Evolutionary conservation across 2,888 invertebrate species (phyloP), one percentile per base, ranked within the genome.

Genomic region (Cosmorhoe ocellata): DNA sequence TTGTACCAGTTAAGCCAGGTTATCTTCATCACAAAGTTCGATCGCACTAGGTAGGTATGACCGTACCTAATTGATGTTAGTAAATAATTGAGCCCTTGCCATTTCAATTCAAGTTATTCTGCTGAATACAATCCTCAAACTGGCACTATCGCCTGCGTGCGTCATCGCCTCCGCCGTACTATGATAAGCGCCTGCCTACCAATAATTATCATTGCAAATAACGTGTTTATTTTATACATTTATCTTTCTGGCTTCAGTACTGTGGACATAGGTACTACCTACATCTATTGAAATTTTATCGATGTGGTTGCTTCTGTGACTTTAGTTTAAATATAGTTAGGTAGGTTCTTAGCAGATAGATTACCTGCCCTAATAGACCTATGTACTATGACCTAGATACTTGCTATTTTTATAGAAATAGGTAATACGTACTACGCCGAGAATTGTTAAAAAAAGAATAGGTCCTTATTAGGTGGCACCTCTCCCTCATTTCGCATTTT

Each of bases 161-260:
- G 90, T 89, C 89, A 90, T 85, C 81, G 75, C 83, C 85, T 82
- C 84, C 79, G 78, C 82, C 72, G 77, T 65, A 69, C 24, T 24
- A 24, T 87, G 90, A 89, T 90, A 90, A 89, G 85, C 79, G 78
- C 73, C 78, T 73, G 79, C 75, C 78, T 75, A 75, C 76, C 79
- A 87, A 88, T n/a, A n/a, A n/a, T 89, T 88, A 89, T 89, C 88
- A 89, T 87, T 87, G 88, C 89, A 87, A 89, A 90, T 89, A 84
- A 82, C 80, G 70, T 84, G 78, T 81, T 81, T 82, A 67, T 71
- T 67, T 71, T 73, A 79, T 80, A 83, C 75, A 80, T 80, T 76
- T 79, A 79, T 82, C 72, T 79, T 71, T 68, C 18, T 26, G 34
- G 22, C 69, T 58, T 45, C 65, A 71, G 69, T 67, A 67, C 61